Percentiles rank a stretch among this genome's conserved stretches.
phyloP scores from a whole-genome alignment of 2,888 invertebrate species.

The Alloplasta piceator region DNA sequence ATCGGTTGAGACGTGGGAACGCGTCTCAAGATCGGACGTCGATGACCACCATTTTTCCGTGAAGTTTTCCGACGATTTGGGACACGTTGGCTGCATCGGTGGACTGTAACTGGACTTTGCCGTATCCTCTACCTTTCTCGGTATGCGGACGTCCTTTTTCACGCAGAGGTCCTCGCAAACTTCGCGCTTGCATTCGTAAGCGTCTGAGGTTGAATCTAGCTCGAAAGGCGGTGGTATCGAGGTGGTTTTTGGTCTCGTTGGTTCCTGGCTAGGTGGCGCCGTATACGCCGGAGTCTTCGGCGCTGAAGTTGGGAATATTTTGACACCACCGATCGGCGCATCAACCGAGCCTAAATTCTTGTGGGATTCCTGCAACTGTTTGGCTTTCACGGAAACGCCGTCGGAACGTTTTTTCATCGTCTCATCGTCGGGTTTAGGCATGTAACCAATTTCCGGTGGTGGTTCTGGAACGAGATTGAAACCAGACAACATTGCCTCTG shows the following conservation, averaged over 20 bases:
- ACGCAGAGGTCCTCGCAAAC: slow-evolving; percentile 71
- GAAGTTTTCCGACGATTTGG: slow-evolving; percentile 58
- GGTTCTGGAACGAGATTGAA: slow-evolving; percentile 87
- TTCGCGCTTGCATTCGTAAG: slow-evolving; percentile 68
- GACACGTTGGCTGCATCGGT: slow-evolving; percentile 42
- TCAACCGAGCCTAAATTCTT: slow-evolving; percentile 84
- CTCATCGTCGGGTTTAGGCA: slow-evolving; percentile 84
- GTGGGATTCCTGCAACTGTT: slow-evolving; percentile 86
- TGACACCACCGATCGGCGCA: slow-evolving; percentile 86
- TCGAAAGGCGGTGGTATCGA: slow-evolving; percentile 79
- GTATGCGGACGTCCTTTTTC: slow-evolving; percentile 72
- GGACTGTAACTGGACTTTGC: slow-evolving; percentile 56
- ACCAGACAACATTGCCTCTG: slow-evolving; percentile 82
- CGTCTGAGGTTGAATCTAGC: slow-evolving; percentile 61
- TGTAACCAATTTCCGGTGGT: slow-evolving; percentile 89
- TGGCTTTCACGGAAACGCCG: slow-evolving; percentile 85
- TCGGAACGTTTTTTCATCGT: slow-evolving; percentile 83
- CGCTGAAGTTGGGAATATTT: slow-evolving; percentile 83
- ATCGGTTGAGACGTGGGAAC: slow-evolving; percentile 79
- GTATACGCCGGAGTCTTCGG: slow-evolving; percentile 69
- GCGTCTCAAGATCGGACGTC: slow-evolving; percentile 76
- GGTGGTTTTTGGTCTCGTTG: slow-evolving; percentile 69
- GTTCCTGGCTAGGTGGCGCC: neutral
- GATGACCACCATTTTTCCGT: slow-evolving; percentile 74
- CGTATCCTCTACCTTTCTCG: slow-evolving; percentile 66